Base-by-base conservation (phyloP, 2,888 invertebrate genomes). In the Latheticus oryzae region DNA sequence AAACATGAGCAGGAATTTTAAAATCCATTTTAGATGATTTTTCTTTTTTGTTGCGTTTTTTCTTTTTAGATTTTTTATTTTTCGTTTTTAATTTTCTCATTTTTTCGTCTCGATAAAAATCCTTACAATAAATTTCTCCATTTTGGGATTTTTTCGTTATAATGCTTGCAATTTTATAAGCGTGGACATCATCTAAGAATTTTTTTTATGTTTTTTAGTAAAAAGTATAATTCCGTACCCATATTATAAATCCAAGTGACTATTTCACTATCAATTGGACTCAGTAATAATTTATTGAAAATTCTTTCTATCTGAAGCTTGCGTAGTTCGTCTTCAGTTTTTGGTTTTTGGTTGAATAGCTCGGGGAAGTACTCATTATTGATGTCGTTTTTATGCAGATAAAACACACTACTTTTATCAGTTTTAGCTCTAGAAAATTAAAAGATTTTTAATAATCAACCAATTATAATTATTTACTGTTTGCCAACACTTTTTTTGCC, bases 401-500 rank as follows among this genome's bases (percentile, higher is more conserved):
- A 63, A 40, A 61, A 63, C 2, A 26, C 26, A 5, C 37, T 50
- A 12, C 15, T 37, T n/a, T 61, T 61, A 12, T 63, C 60, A 3
- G 19, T 15, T 38, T 58, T 60, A 4, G 61, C 62, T 13, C 62
- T 64, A 32, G 5, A 55, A 53, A 15, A n/a, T n/a, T n/a, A n/a
- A n/a, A n/a, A n/a, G n/a, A n/a, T n/a, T n/a, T n/a, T n/a, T n/a
- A n/a, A 9, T 45, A 11, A 45, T 23, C 24, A 15, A 3, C 5
- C 15, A 9, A 21, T 2, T 35, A 3, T 32, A n/a, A n/a, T n/a
- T n/a, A n/a, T n/a, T 59, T 59, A 63, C 58, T 42, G 43, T 3
- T 21, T 19, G 5, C 61, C 48, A 21, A 55, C 24, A 12, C 53
- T 61, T 3, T 32, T 60, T 51, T 59, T 60, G 7, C 54, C 60